Evolutionary conservation across 2,888 invertebrate species (phyloP), one percentile per base, ranked within the genome.

Genomic region (Eurytoma californica): DNA sequence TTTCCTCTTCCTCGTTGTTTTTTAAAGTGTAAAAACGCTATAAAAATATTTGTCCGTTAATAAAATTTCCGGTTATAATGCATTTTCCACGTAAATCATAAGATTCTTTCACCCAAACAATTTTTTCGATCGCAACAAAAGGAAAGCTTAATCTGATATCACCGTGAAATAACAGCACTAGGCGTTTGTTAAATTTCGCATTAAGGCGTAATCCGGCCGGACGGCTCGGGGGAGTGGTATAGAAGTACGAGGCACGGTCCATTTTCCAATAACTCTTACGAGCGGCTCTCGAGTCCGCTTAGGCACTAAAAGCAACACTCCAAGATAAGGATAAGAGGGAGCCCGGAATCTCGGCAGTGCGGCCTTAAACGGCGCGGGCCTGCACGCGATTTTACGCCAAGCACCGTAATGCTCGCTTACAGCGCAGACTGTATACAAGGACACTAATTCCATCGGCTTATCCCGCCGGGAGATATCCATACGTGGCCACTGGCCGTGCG

Each of bases 181-280:
- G 39, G 39, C 39, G 39, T 39, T 39, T 39, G 39, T 39, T 39
- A 39, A 39, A 39, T 39, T 39, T 39, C 9, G 39, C 39, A 39
- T 39, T 39, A 39, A 7, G 9, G 39, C 39, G 39, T 39, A 39
- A 39, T 39, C 39, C 39, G 39, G 9, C 9, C 39, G 39, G 39
- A 9, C 39, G 9, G 7, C 9, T 39, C 39, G 39, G 39, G 7
- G 39, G 39, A 39, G 39, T 39, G 39, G 39, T 39, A 39, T 39
- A 51, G 51, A 61, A 39, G 28, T 57, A 63, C 69, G 63, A 69
- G 65, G 39, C 57, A 69, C 68, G 66, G 58, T 63, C 63, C 60
- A 73, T 78, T 78, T 78, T 61, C 68, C 78, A 78, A 73, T 77
- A 77, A 72, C 24, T 72, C 65, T 69, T 57, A 28, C 18, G 24